Base-by-base conservation (phyloP, 2,113 vertebrate genomes). In the Mormoops blainvillei region DNA sequence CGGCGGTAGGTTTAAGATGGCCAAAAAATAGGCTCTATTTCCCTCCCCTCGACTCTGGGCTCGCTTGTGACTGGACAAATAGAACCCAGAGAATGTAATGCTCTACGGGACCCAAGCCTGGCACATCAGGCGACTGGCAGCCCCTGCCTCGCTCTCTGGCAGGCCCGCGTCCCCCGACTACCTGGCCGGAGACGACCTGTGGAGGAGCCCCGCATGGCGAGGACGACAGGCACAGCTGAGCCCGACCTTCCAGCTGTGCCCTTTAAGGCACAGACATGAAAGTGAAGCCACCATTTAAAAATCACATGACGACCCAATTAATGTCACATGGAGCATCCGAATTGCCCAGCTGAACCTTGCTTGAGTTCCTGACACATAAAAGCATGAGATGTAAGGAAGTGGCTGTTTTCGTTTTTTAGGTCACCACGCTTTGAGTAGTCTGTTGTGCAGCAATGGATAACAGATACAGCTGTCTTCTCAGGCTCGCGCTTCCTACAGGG, bases 401-500 rank as follows among this genome's bases (percentile, higher is more conserved):
- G 0, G 0, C 4, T 41, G 16, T 15, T 65, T 26, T 68, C 31
- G 12, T 63, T 20, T 61, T 73, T 28, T 16, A 12, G 26, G n/a
- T 22, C 28, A 67, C 28, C 33, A 71, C 31, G 1, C 5, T 38
- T 93, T 61, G 45, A 8, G 31, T 58, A 12, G 3, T 18, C 31
- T 43, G 1, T 16, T 58, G 36, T 16, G 8, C 9, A 48, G 15
- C 26, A 50, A 12, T 1, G 33, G 4, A 24, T 22, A n/a, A 65
- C 4, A 6, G 31, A 58, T n/a, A 54, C 13, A 8, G 10, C 7
- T 48, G 18, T 45, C 2, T 54, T 14, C 26, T 74, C 10, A 19
- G 9, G 7, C 4, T 3, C 4, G 1, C 11, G 10, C 18, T 85
- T 33, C 18, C 13, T 0, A 0, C 13, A 20, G 56, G 28, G 18